Conservation (phyloP, 2,797 vertebrate species). For the Toxotes lorentzi region DNA sequence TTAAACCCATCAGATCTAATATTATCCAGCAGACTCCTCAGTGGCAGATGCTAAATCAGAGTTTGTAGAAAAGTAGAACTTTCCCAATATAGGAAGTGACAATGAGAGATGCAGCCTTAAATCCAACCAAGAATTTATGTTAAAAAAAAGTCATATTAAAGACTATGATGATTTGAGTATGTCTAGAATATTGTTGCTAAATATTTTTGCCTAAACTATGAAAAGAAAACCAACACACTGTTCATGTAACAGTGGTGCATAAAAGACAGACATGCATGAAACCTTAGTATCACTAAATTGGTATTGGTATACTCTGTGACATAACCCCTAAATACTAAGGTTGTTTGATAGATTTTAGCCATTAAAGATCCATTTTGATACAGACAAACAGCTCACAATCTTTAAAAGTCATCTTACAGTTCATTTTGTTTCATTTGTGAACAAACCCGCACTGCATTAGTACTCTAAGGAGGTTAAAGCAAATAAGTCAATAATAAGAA, state of each 20-base stretch:
- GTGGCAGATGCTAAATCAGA: conserved; percentile 72
- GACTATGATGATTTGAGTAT: background rate
- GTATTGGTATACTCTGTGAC: background rate
- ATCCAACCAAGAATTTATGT: background rate
- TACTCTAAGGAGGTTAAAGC: conserved; percentile 3
- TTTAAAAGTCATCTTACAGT: background rate
- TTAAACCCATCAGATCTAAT: conserved; percentile 74
- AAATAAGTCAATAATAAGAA: conserved; percentile 16
- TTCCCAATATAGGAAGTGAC: conserved; percentile 51
- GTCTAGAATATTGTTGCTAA: background rate
- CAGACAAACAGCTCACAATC: background rate
- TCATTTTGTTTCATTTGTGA: background rate
- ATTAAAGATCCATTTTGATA: background rate
- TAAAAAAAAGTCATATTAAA: conserved; percentile 10
- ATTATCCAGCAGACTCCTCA: conserved; percentile 69
- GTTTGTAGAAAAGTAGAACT: conserved; percentile 71
- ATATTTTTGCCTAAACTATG: background rate
- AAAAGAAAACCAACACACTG: background rate
- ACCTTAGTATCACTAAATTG: background rate
- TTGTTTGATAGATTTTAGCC: background rate
- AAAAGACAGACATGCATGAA: background rate
- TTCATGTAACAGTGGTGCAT: background rate
- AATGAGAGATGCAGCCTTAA: conserved; percentile 10
- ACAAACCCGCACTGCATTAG: background rate
- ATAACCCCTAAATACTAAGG: background rate